Evolutionary conservation across 2,797 vertebrate species (phyloP).

Genomic region (Esox lucius): DNA sequence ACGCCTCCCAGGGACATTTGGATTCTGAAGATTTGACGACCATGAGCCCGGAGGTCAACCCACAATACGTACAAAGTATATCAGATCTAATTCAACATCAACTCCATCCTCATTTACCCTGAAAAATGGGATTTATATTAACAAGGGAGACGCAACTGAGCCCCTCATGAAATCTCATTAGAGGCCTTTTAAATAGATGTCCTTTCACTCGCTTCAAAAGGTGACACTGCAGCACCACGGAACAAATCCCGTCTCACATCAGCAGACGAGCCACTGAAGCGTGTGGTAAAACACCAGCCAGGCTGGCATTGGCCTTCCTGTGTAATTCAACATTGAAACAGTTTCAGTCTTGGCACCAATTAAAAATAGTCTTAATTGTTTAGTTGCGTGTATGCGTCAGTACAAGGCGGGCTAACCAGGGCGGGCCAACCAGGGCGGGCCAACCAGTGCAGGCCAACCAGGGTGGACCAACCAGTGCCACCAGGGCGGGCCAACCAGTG

Average conservation of each 20-base stretch:
- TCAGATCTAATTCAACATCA: background rate
- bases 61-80: background rate
- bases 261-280: no score
- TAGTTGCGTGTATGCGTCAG: background rate
- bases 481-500: no score
- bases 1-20: background rate
- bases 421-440: no score
- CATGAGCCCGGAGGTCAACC: background rate
- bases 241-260: no score
- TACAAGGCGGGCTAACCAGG: no score
- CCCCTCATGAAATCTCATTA: background rate
- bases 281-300: background rate
- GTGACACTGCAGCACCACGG: background rate
- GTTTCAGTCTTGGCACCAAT: background rate
- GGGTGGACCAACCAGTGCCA: no score
- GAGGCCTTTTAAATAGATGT: background rate
- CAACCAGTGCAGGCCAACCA: no score
- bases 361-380: background rate
- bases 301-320: background rate
- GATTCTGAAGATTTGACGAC: slow-evolving; percentile 2
- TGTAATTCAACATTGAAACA: background rate
- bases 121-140: background rate
- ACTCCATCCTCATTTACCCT: background rate
- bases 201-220: background rate
- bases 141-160: background rate